Conservation (phyloP, 2,113 vertebrate genomes). For the Spilogale gracilis region DNA sequence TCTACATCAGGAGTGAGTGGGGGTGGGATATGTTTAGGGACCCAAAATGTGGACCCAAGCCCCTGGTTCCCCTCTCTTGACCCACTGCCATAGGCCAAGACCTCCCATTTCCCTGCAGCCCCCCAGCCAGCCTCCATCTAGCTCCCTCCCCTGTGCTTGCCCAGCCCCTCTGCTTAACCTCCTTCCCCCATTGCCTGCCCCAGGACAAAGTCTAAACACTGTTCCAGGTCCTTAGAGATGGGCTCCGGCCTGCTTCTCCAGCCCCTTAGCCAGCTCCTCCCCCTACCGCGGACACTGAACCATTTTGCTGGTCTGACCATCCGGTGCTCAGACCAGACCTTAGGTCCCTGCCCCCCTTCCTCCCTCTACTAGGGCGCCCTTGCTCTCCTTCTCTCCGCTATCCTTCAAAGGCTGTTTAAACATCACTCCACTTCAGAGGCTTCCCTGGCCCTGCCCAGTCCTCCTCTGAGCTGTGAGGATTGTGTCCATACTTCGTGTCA, state of each 20-base stretch:
- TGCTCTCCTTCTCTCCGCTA: not conserved
- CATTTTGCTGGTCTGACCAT: not conserved
- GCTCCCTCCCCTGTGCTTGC: not conserved
- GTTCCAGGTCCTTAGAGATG: not conserved
- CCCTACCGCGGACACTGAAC: not conserved
- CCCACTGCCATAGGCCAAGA: not conserved
- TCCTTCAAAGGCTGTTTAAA: not conserved
- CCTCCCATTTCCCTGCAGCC: not conserved
- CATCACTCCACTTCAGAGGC: rapidly evolving
- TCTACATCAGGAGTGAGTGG: not conserved
- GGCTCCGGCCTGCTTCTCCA: not conserved
- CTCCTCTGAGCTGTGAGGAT: not conserved
- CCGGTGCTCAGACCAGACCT: rapidly evolving
- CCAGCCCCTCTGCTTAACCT: not conserved
- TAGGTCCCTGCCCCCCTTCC: not conserved
- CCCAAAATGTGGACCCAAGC: not conserved
- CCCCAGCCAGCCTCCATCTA: rapidly evolving
- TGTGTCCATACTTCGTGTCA: not conserved
- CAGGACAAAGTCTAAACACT: not conserved
- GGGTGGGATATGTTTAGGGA: not conserved
- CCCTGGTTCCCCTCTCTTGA: not conserved
- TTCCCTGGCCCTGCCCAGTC: not conserved
- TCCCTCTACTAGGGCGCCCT: not conserved
- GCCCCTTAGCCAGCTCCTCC: rapidly evolving
- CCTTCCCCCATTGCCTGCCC: not conserved